These are phyloP conservation scores for Tachysurus vachellii DNA, from an alignment of 2,113 vertebrate genomes.

Conservation along the genomic window DNA sequence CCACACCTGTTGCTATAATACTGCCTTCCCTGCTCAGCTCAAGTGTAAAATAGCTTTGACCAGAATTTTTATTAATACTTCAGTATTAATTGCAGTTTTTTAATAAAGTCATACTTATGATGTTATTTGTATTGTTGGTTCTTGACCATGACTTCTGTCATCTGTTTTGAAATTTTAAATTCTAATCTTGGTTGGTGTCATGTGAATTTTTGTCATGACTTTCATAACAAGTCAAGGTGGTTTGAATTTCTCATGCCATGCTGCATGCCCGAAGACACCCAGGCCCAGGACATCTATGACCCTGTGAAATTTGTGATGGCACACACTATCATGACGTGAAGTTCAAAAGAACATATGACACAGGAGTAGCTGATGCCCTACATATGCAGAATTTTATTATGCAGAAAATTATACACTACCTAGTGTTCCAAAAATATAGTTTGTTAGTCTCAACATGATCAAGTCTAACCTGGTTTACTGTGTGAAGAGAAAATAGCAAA, in stretches of 20 bases:
- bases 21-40: slow-evolving; percentile 35
- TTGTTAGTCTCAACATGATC: not conserved
- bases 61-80: not conserved
- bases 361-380: not conserved
- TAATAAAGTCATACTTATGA: not conserved
- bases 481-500: not conserved
- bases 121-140: not conserved
- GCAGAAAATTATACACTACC: not conserved
- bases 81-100: not conserved
- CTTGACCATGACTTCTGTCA: not conserved
- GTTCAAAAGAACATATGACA: not conserved
- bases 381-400: not conserved
- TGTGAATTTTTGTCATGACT: not conserved
- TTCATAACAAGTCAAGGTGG: not conserved
- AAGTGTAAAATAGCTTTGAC: slow-evolving; percentile 18
- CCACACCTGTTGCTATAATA: slow-evolving; percentile 62
- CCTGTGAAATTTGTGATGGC: slow-evolving; percentile 5
- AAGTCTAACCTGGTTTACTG: not conserved
- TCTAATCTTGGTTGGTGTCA: too few relatives aligned
- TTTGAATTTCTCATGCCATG: not conserved
- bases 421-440: not conserved
- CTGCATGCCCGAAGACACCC: not conserved
- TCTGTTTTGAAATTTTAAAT: not conserved
- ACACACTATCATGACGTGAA: not conserved
- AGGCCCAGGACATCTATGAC: not conserved